These are phyloP conservation scores for Sciurus carolinensis DNA, from an alignment of 2,797 vertebrate genomes.

Conservation along the genomic window DNA sequence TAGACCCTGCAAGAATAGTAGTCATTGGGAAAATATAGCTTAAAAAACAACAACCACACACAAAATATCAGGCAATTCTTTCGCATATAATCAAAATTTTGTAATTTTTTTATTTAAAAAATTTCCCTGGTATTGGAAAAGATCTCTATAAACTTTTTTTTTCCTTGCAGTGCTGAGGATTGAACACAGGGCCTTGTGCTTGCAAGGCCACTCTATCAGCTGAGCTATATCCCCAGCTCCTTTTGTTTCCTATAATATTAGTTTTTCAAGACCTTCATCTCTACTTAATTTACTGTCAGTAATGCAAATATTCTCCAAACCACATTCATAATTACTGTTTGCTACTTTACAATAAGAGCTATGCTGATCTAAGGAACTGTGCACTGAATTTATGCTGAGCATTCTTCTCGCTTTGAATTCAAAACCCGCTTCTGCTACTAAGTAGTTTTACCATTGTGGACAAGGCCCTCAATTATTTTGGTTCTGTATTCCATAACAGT, in stretches of 20 bases:
- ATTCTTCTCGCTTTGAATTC: neutral
- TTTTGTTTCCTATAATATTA: neutral
- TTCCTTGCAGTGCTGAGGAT: too few species aligned
- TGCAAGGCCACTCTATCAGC: too few species aligned
- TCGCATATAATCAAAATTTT: neutral
- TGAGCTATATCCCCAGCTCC: too few species aligned
- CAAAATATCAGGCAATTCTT: neutral
- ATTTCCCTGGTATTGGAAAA: neutral
- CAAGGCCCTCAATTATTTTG: too few species aligned
- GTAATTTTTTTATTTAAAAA: neutral
- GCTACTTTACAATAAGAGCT: neutral
- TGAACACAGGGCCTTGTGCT: too few species aligned
- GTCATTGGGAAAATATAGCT: neutral
- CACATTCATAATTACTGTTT: neutral
- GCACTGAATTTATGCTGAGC: neutral
- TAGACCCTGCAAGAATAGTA: neutral
- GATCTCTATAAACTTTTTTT: too few species aligned
- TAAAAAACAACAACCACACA: neutral
- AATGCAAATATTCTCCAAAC: neutral
- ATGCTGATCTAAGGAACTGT: neutral
- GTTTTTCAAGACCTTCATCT: conserved; percentile 3
- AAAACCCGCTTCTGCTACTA: neutral
- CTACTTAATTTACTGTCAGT: neutral
- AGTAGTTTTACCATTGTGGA: neutral
- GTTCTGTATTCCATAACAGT: neutral